Conservation (phyloP, 2,888 invertebrate species). For the Leptopterna dolabrata region DNA sequence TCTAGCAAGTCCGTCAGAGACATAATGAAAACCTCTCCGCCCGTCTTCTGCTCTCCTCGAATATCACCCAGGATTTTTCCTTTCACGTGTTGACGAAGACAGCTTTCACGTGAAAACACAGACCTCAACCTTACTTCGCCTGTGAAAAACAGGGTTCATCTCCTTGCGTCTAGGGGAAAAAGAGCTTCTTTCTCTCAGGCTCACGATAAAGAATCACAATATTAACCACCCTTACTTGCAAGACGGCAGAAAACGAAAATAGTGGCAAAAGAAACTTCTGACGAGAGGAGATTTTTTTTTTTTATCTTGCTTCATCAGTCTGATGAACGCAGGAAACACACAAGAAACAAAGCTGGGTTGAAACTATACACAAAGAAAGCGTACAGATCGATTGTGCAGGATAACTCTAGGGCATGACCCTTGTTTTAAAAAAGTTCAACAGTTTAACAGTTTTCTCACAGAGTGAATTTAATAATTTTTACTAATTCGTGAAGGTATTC, state of each 20-base stretch:
- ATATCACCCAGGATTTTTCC: background rate
- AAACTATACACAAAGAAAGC: too few relatives aligned
- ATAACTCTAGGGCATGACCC: too few relatives aligned
- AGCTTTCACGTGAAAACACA: slow-evolving; percentile 3
- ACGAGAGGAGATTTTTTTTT: background rate
- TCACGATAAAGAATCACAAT: background rate
- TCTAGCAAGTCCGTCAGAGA: background rate
- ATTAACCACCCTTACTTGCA: background rate
- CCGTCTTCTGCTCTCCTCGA: background rate
- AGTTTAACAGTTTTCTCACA: too few relatives aligned
- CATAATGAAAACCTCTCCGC: background rate
- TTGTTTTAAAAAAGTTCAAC: too few relatives aligned
- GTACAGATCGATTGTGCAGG: too few relatives aligned
- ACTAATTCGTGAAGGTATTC: too few relatives aligned
- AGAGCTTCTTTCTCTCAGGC: background rate
- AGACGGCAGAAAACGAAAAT: background rate
- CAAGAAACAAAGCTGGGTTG: too few relatives aligned
- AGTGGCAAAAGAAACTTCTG: background rate
- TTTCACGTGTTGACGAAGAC: background rate
- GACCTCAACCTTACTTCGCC: background rate
- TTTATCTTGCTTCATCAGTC: too few relatives aligned
- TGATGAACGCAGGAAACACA: too few relatives aligned
- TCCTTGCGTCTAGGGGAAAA: background rate
- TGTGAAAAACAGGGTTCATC: background rate
- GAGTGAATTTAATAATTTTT: too few relatives aligned